phyloP scores from a whole-genome alignment of 92 coral and sea anemone genomes.

The Actinostola sp. region DNA sequence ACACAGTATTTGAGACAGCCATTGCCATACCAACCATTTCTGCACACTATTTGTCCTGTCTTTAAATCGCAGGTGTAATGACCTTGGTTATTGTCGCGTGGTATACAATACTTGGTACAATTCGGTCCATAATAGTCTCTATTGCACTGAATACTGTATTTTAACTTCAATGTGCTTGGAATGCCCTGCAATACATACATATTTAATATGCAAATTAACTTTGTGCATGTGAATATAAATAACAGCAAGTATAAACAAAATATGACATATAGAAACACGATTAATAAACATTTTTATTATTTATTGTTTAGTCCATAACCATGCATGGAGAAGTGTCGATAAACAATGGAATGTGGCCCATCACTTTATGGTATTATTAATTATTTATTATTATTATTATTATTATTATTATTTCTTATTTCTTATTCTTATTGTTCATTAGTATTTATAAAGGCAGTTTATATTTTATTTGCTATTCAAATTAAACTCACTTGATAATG shows the following conservation, averaged over 20 bases:
- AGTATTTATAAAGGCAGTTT: too few relatives aligned
- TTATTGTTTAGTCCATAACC: too few relatives aligned
- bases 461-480: too few relatives aligned
- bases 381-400: too few relatives aligned
- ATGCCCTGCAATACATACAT: constrained; percentile 17
- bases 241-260: neutral
- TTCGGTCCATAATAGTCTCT: constrained; percentile 77
- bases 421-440: too few relatives aligned
- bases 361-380: too few relatives aligned
- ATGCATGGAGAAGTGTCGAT: too few relatives aligned
- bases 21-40: constrained; percentile 49
- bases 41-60: constrained; percentile 62
- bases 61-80: constrained; percentile 74
- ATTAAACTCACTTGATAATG: too few relatives aligned
- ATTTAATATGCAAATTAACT: neutral
- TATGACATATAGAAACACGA: too few relatives aligned
- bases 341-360: too few relatives aligned
- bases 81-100: constrained; percentile 65
- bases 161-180: constrained; percentile 33
- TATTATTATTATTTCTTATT: too few relatives aligned
- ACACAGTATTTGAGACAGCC: constrained; percentile 49
- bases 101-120: constrained; percentile 71
- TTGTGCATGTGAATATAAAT: neutral
- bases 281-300: too few relatives aligned
- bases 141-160: constrained; percentile 75